These are phyloP conservation scores for Naja naja DNA, from an alignment of 2,113 vertebrate species.

Conservation along the genomic window DNA sequence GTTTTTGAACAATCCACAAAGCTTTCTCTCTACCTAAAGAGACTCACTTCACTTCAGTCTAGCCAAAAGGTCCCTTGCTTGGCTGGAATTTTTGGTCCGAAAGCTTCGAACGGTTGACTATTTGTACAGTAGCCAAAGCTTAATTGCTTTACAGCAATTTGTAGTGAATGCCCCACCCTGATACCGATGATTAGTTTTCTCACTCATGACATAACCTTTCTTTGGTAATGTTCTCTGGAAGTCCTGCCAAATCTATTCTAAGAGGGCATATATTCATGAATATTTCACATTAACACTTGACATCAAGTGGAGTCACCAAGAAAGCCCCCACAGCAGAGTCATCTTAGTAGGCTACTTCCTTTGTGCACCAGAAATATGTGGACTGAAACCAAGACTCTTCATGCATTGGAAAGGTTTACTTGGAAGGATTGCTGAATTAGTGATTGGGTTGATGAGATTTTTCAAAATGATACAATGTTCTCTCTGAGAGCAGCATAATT, in stretches of 20 bases:
- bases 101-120: neutral
- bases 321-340: neutral
- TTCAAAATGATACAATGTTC: conserved; percentile 55
- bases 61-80: neutral
- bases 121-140: neutral
- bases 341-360: neutral
- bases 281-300: conserved; percentile 12
- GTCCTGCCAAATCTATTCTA: conserved; percentile 28
- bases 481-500: conserved; percentile 44
- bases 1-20: neutral
- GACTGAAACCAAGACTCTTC: conserved; percentile 27
- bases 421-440: conserved; percentile 54
- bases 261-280: conserved; percentile 23
- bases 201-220: conserved; percentile 18
- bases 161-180: conserved; percentile 16
- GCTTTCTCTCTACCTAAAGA: neutral
- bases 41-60: neutral
- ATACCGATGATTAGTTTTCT: conserved; percentile 33
- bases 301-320: neutral
- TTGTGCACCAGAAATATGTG: neutral
- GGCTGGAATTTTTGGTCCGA: neutral
- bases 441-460: conserved; percentile 53
- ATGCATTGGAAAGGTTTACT: conserved; percentile 27
- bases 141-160: conserved; percentile 5
- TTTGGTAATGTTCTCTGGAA: neutral